phyloP scores from a whole-genome alignment of 2,888 invertebrate genomes.

The Drosophila bunnanda region DNA sequence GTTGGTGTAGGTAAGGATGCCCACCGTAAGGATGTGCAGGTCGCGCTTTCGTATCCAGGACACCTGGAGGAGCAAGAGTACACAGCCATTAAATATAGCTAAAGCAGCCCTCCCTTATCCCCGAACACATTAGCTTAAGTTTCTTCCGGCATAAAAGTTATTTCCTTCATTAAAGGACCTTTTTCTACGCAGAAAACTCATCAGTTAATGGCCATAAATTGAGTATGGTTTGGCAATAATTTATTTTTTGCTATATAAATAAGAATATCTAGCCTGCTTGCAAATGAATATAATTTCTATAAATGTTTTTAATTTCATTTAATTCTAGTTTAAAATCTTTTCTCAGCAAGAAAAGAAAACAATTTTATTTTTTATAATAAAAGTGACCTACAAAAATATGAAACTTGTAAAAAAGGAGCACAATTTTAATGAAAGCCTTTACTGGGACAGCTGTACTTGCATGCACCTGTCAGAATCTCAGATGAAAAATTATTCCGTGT shows the following conservation, averaged over 20 bases:
- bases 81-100: conserved; percentile 10
- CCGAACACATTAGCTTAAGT: neutral
- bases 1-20: conserved; percentile 90
- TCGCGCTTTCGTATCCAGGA: conserved; percentile 94
- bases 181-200: neutral
- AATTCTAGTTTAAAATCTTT: neutral
- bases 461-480: conserved; percentile 33
- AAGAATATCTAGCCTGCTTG: no score
- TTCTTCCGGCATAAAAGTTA: neutral
- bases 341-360: neutral
- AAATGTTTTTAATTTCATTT: neutral
- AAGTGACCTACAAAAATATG: conserved; percentile 16
- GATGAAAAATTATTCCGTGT: conserved; percentile 33
- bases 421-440: conserved; percentile 25
- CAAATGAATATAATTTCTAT: neutral
- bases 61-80: conserved; percentile 77
- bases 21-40: conserved; percentile 90
- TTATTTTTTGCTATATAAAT: neutral
- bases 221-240: neutral
- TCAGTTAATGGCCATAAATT: neutral
- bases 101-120: neutral
- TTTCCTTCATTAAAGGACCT: conserved; percentile 9
- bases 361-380: conserved; percentile 13
- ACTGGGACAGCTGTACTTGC: conserved; percentile 9
- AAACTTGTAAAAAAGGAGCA: neutral